Evolutionary conservation across 2,888 invertebrate species (phyloP), one percentile per base, ranked within the genome.

Genomic region (Eueremaeus valkanovi): DNA sequence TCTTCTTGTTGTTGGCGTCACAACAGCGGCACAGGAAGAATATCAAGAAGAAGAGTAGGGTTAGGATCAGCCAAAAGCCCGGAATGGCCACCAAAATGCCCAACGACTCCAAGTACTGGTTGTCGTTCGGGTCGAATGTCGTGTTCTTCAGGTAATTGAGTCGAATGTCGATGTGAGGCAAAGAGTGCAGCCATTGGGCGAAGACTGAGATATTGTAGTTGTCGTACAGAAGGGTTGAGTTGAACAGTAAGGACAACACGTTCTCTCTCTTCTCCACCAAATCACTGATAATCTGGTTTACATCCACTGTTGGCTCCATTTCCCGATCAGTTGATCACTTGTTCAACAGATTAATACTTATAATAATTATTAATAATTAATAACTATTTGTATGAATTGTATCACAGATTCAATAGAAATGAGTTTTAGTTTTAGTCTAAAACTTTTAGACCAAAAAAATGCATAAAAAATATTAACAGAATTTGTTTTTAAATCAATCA

Each of bases 1-100:
- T 76, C 40, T 93, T 92, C 75, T 93, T 89, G 80, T 93, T 92
- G 84, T 93, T 93, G 81, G 93, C 89, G 87, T 95, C 95, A 88
- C 95, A 95, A 86, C 96, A 96, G 86, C 95, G 88, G 82, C 94
- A 93, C 85, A 95, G 89, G 83, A 96, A 88, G 86, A 95, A 96
- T 81, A 95, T 90, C 80, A 95, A 88, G 80, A 96, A 88, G 74
- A 95, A 89, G 80, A 94, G 88, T 81, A 96, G 87, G 36, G 95
- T 94, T 78, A 96, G 86, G 81, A 95, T 93, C 82, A 96, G 88
- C 89, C 94, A 90, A 55, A 93, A 91, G 76, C 95, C 93, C n/a
- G 96, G 96, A 79, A 95, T 89, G 55, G 94, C 93, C 76, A 92
- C 94, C 82, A 95, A 87, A 83, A 97, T 94, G 72, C 94, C 93